phyloP scores from a whole-genome alignment of 2,797 vertebrate genomes.

The Tragelaphus eurycerus region DNA sequence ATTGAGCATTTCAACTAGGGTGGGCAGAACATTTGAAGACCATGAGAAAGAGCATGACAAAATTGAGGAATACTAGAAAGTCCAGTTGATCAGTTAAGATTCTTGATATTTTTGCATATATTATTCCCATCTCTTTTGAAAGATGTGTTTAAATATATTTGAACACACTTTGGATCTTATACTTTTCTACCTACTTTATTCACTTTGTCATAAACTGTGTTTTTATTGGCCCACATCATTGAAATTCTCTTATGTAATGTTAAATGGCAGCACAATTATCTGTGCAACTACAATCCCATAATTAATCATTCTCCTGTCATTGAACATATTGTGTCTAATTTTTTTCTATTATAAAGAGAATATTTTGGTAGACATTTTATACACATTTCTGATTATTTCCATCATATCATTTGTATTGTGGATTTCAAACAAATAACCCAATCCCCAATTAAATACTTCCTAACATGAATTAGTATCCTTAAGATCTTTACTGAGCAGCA shows the following conservation, averaged over 20 bases:
- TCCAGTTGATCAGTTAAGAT: background rate
- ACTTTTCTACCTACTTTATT: background rate
- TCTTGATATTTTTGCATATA: background rate
- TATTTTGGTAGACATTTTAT: background rate
- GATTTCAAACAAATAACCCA: background rate
- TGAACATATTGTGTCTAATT: background rate
- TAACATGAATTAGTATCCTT: background rate
- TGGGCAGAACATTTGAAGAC: background rate
- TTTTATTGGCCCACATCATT: background rate
- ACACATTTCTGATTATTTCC: background rate
- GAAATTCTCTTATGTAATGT: background rate
- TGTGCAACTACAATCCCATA: background rate
- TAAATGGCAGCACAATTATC: background rate
- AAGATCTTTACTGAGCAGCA: background rate
- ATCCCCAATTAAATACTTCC: background rate
- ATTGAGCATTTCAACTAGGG: background rate
- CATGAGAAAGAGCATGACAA: background rate
- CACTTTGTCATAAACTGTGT: background rate
- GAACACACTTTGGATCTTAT: background rate
- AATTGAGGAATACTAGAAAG: background rate
- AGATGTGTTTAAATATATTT: background rate
- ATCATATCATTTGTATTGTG: background rate
- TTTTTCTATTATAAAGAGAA: constrained; percentile 10
- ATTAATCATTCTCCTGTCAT: background rate
- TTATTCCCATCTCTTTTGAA: background rate